phyloP scores from a whole-genome alignment of 2,888 invertebrate species.

The Metallyticus violacea region DNA sequence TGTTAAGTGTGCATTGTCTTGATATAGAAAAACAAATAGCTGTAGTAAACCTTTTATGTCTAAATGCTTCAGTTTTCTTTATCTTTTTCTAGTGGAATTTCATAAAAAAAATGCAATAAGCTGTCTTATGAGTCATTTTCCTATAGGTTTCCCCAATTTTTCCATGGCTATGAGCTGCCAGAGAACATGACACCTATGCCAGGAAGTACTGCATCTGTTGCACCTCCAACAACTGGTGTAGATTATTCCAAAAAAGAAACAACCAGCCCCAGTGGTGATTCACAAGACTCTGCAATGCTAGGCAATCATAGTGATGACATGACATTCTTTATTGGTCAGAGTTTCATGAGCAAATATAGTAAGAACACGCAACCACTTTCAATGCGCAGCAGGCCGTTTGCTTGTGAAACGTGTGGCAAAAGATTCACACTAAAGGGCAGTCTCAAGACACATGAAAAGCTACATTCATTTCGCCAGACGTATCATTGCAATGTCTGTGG shows the following conservation, averaged over 20 bases:
- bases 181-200: neutral
- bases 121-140: neutral
- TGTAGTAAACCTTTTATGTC: no score
- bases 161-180: conserved; percentile 1
- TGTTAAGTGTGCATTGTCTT: no score
- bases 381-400: neutral
- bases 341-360: neutral
- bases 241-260: neutral
- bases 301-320: conserved; percentile 5
- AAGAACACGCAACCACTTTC: neutral
- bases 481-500: conserved; percentile 1
- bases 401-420: neutral
- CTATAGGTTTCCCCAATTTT: conserved; percentile 7
- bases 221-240: neutral
- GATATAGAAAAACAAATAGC: neutral
- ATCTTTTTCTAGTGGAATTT: neutral
- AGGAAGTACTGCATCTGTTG: neutral
- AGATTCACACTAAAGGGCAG: conserved; percentile 2
- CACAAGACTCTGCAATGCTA: neutral
- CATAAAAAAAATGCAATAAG: neutral
- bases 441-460: conserved; percentile 1
- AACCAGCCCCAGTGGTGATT: neutral
- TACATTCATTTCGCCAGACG: neutral
- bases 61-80: neutral
- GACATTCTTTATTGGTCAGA: conserved; percentile 9